Conservation (phyloP, 2,797 vertebrate genomes). For the Pseudopleuronectes americanus region DNA sequence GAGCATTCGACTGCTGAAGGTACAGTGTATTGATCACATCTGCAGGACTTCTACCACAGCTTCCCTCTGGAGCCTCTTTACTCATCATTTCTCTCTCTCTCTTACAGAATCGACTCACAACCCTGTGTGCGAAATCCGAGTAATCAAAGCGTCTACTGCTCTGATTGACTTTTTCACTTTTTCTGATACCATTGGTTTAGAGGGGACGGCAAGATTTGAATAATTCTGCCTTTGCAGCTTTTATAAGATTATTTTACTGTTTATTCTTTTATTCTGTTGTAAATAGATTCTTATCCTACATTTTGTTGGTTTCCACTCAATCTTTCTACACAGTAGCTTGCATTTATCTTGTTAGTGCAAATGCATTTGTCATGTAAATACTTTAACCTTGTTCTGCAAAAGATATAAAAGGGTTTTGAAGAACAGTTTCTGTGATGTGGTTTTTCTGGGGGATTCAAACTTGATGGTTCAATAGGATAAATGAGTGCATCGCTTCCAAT, state of each 20-base stretch:
- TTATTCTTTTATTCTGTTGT: conserved; percentile 19
- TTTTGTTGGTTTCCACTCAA: not conserved
- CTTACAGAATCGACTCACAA: conserved; percentile 79
- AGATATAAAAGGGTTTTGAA: conserved; percentile 38
- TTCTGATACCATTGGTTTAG: not conserved
- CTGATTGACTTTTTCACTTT: not conserved
- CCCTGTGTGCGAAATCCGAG: conserved; percentile 70
- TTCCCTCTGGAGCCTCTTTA: not conserved
- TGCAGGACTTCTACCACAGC: not conserved
- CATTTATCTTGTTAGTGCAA: not conserved
- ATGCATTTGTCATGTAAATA: conserved; percentile 24
- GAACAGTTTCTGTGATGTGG: not conserved
- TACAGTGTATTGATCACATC: conserved; percentile 24
- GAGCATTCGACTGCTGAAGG: conserved; percentile 82
- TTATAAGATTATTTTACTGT: not conserved
- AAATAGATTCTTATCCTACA: conserved; percentile 1
- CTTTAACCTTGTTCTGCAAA: conserved; percentile 1
- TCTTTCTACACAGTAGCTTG: not conserved
- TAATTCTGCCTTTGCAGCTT: not conserved
- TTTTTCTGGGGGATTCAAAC: conserved; percentile 9
- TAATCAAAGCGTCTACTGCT: conserved; percentile 38
- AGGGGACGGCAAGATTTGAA: not conserved
- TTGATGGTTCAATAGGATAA: not conserved
- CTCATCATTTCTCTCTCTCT: not conserved
- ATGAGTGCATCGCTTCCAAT: too few relatives aligned